Conservation (phyloP, 2,888 invertebrate species). For the Patella ulyssiponensis region DNA sequence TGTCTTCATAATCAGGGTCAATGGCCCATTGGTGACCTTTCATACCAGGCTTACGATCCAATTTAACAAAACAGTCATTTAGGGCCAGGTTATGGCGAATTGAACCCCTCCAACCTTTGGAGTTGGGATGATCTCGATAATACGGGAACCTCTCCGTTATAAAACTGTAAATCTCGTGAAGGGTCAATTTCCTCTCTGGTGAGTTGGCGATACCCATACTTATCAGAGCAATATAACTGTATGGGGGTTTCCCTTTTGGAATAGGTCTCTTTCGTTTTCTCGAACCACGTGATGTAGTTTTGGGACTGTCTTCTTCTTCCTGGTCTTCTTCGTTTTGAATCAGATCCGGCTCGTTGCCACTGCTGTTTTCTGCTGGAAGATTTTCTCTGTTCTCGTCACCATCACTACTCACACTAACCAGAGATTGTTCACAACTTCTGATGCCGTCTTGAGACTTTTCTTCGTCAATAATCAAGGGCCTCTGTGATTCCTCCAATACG, state of each 20-base stretch:
- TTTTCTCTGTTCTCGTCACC: background rate
- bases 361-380: background rate
- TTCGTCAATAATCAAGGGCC: background rate
- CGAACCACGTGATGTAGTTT: slow-evolving; percentile 21
- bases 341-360: background rate
- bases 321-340: slow-evolving; percentile 10
- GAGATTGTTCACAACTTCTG: background rate
- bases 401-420: slow-evolving; percentile 3
- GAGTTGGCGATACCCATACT: slow-evolving; percentile 64
- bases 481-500: background rate
- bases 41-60: slow-evolving; percentile 55
- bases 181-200: slow-evolving; percentile 45
- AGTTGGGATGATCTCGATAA: slow-evolving; percentile 53
- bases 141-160: slow-evolving; percentile 59
- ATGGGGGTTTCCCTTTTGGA: slow-evolving; percentile 63
- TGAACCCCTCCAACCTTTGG: slow-evolving; percentile 63
- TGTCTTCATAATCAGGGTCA: slow-evolving; percentile 61
- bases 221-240: slow-evolving; percentile 65
- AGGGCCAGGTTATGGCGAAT: slow-evolving; percentile 66
- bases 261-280: slow-evolving; percentile 57
- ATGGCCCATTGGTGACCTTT: slow-evolving; percentile 66
- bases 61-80: slow-evolving; percentile 65
- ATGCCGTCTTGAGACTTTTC: background rate
- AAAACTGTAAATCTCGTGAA: slow-evolving; percentile 62
- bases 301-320: slow-evolving; percentile 10